Evolutionary conservation across 2,888 invertebrate genomes (phyloP), one percentile per base, ranked within the genome.

Genomic region (Plebejus melissa): DNA sequence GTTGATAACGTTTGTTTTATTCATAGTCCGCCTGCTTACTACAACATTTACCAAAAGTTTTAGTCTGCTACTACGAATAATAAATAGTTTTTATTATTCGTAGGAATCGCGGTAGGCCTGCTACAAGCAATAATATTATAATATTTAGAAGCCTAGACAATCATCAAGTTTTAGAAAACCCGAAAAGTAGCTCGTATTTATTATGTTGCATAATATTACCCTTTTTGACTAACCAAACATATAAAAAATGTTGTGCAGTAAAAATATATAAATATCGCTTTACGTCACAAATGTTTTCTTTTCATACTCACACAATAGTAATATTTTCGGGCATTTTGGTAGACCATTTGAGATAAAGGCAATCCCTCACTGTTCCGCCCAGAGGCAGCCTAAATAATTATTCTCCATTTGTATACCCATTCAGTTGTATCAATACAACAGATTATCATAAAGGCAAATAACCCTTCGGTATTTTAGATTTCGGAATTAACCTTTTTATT

Each of bases 361-460:
- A 28, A 72, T 72, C 72, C 72, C 16, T 72, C 50, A 72, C 54
- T 72, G 72, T 72, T 50, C 32, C 72, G 72, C 72, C 72, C 50
- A 72, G 50, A 72, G 72, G 72, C 72, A 28, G 46, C 6, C 50
- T 54, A 72, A 72, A 72, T 72, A 72, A 72, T 72, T 72, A 72
- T 72, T 72, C 72, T 72, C 54, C 50, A 72, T 72, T 72, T 72
- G 72, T 72, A 72, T 54, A 76, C 76, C 72, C 74, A 76, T 77
- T 77, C 77, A 60, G 74, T 76, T 77, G 54, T 76, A 77, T 75
- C 75, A 77, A 77, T 77, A 76, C 77, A 46, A 76, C 75, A 76
- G 77, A 78, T 79, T 77, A 79, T 77, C 69, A 76, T 76, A 76
- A 75, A 74, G 77, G 77, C 76, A 79, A 77, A 76, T 77, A 79